phyloP scores from a whole-genome alignment of 2,797 vertebrate species.

The Pipistrellus pygmaeus region DNA sequence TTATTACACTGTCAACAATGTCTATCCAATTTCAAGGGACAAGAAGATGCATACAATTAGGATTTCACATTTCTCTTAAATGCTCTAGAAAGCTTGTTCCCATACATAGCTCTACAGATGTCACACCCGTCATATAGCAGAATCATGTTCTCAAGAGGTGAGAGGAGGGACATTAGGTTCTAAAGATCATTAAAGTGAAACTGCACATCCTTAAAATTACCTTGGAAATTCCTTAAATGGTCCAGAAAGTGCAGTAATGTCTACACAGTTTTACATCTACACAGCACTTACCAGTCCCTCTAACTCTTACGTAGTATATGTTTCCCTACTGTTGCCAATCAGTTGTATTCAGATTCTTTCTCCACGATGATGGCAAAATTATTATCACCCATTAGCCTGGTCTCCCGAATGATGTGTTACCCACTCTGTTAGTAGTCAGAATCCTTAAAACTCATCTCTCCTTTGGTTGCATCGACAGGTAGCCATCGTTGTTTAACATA shows the following conservation, averaged over 20 bases:
- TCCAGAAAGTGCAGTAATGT: background rate
- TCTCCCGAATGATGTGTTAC: background rate
- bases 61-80: constrained; percentile 10
- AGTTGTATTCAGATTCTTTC: constrained; percentile 32
- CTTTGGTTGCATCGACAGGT: background rate
- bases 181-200: background rate
- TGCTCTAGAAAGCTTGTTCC: background rate
- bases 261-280: background rate
- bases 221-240: constrained; percentile 5
- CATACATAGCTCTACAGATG: background rate
- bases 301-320: background rate
- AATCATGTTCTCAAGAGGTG: background rate
- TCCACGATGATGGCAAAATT: background rate
- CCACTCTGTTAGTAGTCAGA: background rate
- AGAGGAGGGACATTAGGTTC: background rate
- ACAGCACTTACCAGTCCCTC: background rate
- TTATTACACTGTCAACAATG: background rate
- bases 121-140: background rate
- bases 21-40: background rate
- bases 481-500: background rate
- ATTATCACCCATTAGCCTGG: background rate
- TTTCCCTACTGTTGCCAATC: background rate
- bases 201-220: background rate
- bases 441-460: background rate
- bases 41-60: background rate